A percentile compares a stretch with the other conserved stretches of the same genome.
phyloP scores from a whole-genome alignment of 2,113 vertebrate species.

The Tupaia tana region DNA sequence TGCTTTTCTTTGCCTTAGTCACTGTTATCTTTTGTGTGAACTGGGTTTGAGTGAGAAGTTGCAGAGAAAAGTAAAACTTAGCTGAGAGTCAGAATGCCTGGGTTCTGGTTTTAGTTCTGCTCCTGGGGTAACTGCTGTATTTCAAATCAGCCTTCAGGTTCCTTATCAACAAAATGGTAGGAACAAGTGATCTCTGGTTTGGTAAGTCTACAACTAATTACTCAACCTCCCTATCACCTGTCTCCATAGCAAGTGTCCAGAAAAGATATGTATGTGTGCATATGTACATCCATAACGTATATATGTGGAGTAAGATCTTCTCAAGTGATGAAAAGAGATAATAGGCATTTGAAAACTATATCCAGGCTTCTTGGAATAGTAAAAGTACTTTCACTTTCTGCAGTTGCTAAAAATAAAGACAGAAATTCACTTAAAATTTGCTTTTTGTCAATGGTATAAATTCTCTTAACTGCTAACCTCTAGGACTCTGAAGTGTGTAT shows the following conservation, averaged over 20 bases:
- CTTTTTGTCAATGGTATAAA: background rate
- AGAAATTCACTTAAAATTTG: background rate
- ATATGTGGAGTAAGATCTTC: background rate
- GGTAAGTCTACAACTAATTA: background rate
- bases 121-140: background rate
- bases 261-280: rapidly evolving
- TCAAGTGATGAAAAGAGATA: background rate
- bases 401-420: background rate
- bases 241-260: background rate
- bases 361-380: background rate
- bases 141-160: background rate
- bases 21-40: background rate
- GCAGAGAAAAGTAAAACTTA: constrained; percentile 16
- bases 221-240: background rate
- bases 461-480: background rate
- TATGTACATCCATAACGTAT: background rate
- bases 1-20: background rate
- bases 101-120: background rate
- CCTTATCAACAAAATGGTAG: background rate
- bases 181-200: background rate
- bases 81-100: background rate
- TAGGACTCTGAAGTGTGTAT: background rate
- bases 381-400: background rate
- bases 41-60: background rate
- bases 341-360: background rate